Evolutionary conservation across 2,888 invertebrate genomes (phyloP).

Genomic region (Lacanobia oleracea): DNA sequence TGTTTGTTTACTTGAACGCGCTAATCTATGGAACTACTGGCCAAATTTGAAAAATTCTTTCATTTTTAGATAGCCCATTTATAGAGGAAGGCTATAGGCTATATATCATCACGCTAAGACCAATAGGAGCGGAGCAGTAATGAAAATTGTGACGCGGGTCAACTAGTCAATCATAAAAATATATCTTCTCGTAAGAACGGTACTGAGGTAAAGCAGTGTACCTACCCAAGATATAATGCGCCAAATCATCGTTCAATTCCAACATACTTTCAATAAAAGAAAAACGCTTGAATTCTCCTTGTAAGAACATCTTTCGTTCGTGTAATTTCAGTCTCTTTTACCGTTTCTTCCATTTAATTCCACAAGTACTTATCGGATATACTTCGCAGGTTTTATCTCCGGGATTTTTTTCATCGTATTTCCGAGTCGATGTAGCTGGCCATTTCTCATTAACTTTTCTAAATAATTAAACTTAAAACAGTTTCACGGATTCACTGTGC

Average conservation of each 20-base stretch:
- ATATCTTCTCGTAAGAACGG: no score
- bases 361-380: constrained; percentile 42
- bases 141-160: no score
- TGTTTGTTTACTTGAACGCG: no score
- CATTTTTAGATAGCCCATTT: no score
- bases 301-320: constrained; percentile 31
- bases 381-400: constrained; percentile 45
- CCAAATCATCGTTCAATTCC: constrained; percentile 1
- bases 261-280: constrained; percentile 23
- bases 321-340: constrained; percentile 38
- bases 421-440: constrained; percentile 25
- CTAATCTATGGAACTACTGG: no score
- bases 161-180: no score
- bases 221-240: constrained; percentile 6
- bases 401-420: constrained; percentile 35
- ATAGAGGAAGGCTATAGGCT: no score
- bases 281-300: constrained; percentile 22
- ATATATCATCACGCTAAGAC: no score
- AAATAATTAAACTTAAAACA: constrained; percentile 44
- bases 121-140: no score
- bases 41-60: no score
- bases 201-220: neutral
- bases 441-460: constrained; percentile 55
- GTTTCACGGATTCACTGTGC: constrained; percentile 3
- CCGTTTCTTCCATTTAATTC: constrained; percentile 37